Percentiles rank a stretch among this genome's conserved stretches.
phyloP scores from a whole-genome alignment of 2,797 vertebrate species.

The Macropus fuliginosus region DNA sequence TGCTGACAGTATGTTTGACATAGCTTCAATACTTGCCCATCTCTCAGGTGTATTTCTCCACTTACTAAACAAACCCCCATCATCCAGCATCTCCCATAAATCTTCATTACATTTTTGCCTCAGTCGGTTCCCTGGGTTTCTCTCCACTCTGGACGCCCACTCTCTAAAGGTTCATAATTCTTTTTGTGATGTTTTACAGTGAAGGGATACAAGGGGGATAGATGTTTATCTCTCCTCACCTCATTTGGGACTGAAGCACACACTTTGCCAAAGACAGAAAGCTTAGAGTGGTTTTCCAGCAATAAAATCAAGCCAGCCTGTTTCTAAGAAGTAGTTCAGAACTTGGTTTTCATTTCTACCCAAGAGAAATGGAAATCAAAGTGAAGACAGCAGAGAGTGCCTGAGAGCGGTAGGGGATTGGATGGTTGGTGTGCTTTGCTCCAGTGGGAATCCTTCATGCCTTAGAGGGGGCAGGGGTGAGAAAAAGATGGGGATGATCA shows the following conservation, averaged over 20 bases:
- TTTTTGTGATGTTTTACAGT: constrained; percentile 35
- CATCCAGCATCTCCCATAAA: neutral
- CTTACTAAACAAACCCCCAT: neutral
- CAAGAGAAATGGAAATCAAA: neutral
- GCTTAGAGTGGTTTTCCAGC: neutral
- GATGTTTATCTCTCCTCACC: constrained; percentile 17
- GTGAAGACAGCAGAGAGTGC: fast-evolving
- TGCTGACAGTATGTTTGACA: neutral
- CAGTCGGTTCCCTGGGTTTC: too few relatives aligned
- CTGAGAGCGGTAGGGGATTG: neutral
- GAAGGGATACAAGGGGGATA: neutral
- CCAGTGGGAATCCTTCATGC: neutral
- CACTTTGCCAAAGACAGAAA: neutral
- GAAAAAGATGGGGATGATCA: neutral
- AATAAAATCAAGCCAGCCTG: neutral
- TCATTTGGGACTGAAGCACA: constrained; percentile 8
- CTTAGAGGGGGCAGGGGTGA: neutral
- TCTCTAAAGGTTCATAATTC: constrained; percentile 49
- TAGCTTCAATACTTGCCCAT: neutral
- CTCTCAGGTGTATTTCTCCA: neutral
- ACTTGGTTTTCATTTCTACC: neutral
- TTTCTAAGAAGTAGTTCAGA: neutral
- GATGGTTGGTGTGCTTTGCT: neutral
- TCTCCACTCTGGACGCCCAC: fast-evolving
- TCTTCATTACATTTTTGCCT: neutral